Evolutionary conservation across 2,888 invertebrate species (phyloP).

Genomic region (Cryptus armator): DNA sequence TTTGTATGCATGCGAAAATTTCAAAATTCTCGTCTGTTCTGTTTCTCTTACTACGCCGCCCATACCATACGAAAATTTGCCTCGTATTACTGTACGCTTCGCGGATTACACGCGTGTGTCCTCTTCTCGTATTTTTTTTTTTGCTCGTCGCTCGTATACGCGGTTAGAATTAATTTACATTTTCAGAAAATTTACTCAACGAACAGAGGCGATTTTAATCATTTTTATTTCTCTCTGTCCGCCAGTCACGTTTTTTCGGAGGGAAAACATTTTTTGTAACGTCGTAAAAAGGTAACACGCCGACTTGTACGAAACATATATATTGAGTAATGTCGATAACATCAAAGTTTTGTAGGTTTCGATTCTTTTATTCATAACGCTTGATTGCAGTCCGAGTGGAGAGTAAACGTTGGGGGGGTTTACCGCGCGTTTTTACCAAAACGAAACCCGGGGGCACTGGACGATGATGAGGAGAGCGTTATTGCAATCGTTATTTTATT

Average conservation of each 20-base stretch:
- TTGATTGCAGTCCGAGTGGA: neutral
- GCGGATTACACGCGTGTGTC: conserved; percentile 41
- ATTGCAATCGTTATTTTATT: conserved; percentile 51
- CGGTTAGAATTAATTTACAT: conserved; percentile 17
- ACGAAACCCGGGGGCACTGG: neutral
- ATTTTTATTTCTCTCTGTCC: neutral
- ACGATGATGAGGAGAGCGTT: conserved; percentile 30
- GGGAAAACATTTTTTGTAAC: neutral
- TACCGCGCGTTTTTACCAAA: neutral
- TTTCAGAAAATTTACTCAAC: neutral
- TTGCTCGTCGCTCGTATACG: neutral
- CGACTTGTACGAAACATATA: neutral
- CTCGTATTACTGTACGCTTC: conserved; percentile 43
- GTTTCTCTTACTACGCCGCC: neutral
- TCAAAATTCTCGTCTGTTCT: conserved; percentile 36
- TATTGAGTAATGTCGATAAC: neutral
- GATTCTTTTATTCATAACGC: conserved; percentile 2
- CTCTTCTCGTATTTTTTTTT: conserved; percentile 14
- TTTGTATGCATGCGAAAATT: conserved; percentile 38
- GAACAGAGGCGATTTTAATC: neutral
- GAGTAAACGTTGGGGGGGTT: neutral
- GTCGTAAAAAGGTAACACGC: neutral
- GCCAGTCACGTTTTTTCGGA: neutral
- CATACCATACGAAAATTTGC: conserved; percentile 32
- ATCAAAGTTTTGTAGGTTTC: neutral